These are phyloP conservation scores for Melospiza georgiana DNA, from an alignment of 2,113 vertebrate species.

Conservation along the genomic window DNA sequence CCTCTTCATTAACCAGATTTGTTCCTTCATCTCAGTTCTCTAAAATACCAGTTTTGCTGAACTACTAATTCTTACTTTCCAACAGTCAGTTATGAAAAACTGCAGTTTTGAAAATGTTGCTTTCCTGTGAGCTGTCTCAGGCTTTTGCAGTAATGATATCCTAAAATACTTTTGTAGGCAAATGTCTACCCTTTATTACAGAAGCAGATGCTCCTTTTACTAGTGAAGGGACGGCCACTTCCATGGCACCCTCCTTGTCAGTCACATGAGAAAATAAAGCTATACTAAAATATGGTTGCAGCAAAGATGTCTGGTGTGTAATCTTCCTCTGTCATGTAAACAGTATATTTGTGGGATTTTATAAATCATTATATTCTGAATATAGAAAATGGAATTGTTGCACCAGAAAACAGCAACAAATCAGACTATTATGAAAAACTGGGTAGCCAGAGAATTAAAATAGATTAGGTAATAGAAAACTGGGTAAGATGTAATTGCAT, in stretches of 20 bases:
- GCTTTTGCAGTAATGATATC: background rate
- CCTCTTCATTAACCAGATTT: slow-evolving; percentile 5
- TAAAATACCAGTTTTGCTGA: background rate
- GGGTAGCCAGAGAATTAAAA: background rate
- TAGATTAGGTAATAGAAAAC: background rate
- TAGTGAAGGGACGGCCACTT: background rate
- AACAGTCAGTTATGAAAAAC: background rate
- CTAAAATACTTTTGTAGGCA: background rate
- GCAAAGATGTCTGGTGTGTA: background rate
- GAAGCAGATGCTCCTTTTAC: background rate
- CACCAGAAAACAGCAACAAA: background rate
- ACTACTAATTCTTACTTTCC: slow-evolving; percentile 2
- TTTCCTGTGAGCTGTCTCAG: background rate
- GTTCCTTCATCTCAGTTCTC: background rate
- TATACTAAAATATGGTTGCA: background rate
- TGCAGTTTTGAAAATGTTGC: background rate
- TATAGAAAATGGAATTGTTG: background rate
- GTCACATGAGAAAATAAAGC: background rate
- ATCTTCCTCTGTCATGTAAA: background rate
- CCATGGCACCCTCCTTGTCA: background rate
- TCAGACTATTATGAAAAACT: background rate
- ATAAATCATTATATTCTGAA: background rate
- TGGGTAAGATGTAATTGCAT: background rate
- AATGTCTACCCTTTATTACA: background rate
- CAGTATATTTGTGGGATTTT: background rate